phyloP scores from a whole-genome alignment of 2,888 invertebrate genomes.

The Branchipolynoe longqiensis region DNA sequence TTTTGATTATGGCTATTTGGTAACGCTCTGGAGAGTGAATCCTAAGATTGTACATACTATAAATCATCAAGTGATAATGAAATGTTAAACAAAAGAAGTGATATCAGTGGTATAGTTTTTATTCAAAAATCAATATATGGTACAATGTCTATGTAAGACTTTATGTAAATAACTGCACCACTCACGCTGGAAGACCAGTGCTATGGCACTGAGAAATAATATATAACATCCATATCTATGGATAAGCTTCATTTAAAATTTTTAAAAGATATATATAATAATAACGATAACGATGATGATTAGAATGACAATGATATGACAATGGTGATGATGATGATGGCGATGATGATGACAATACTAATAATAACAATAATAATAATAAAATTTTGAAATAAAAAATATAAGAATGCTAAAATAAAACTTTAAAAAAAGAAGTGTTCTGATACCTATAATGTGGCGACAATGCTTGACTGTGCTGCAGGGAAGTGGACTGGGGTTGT shows the following conservation, averaged over 20 bases:
- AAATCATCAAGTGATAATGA: not conserved
- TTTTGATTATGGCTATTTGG: not conserved
- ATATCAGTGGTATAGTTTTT: not conserved
- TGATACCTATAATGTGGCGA: not conserved
- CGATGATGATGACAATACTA: no score
- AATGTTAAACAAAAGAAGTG: not conserved
- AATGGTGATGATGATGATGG: no score
- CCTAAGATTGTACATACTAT: not conserved
- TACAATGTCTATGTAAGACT: not conserved
- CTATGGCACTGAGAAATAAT: no score
- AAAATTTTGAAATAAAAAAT: not conserved
- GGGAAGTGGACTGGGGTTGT: constrained; percentile 73
- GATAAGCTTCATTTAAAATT: not conserved
- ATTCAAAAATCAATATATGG: not conserved
- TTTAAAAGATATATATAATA: not conserved
- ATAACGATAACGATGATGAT: no score
- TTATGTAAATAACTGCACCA: no score
- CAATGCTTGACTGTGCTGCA: no score
- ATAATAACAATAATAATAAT: no score
- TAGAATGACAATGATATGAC: no score
- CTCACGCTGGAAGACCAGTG: no score
- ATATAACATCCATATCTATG: not conserved
- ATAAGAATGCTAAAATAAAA: not conserved
- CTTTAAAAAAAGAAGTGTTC: not conserved
- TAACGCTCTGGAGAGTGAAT: not conserved